phyloP scores from a whole-genome alignment of 2,888 invertebrate genomes.

The Dione vanillae region DNA sequence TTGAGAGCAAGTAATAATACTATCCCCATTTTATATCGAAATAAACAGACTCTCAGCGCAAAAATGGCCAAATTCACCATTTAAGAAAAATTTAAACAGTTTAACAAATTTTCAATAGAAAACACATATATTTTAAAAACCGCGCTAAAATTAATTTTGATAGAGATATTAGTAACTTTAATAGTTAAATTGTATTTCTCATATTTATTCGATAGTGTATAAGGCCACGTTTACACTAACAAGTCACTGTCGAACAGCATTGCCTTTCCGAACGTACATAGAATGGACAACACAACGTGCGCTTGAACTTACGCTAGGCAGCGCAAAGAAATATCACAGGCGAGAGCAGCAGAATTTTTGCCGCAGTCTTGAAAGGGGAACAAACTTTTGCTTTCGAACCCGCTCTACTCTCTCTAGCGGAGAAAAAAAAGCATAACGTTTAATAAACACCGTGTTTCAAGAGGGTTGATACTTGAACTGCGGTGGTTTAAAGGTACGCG shows the following conservation, averaged over 20 bases:
- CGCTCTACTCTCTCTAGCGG: constrained; percentile 81
- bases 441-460: constrained; percentile 78
- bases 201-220: neutral
- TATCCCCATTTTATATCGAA: neutral
- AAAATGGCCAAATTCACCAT: constrained; percentile 5
- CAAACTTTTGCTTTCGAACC: constrained; percentile 87
- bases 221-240: neutral
- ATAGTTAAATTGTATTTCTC: neutral
- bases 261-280: constrained; percentile 55
- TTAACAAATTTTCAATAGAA: no score
- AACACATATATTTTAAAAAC: no score
- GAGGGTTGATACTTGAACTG: constrained; percentile 80
- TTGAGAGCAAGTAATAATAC: neutral
- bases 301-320: constrained; percentile 83
- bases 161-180: no score
- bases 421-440: constrained; percentile 76
- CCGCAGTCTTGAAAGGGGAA: constrained; percentile 90
- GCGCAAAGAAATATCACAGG: constrained; percentile 91
- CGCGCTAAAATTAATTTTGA: no score
- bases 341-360: constrained; percentile 89
- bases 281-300: constrained; percentile 73
- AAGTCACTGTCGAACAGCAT: neutral
- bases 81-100: no score
- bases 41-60: neutral
- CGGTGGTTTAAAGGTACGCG: constrained; percentile 57